A percentile compares a stretch with the other conserved stretches of the same genome.
phyloP scores from a whole-genome alignment of 2,797 vertebrate genomes.

The Eulemur coronatus region DNA sequence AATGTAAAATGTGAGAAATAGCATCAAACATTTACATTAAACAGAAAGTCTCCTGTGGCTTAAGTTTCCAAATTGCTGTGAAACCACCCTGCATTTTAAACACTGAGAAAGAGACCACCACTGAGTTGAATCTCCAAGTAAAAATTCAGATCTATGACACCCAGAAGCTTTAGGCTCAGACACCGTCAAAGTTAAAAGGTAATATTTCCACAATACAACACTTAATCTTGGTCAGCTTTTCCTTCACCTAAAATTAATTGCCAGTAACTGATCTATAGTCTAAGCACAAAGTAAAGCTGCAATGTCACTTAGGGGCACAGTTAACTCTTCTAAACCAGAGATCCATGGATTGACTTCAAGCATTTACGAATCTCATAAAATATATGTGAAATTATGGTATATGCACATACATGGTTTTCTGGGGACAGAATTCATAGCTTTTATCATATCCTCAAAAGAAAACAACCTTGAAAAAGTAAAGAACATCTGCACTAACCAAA shows the following conservation, averaged over 20 bases:
- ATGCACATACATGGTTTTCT: neutral
- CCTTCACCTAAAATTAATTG: neutral
- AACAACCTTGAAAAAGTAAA: neutral
- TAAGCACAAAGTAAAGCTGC: neutral
- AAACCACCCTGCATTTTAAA: neutral
- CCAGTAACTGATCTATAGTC: neutral
- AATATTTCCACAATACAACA: neutral
- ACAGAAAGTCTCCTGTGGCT: neutral
- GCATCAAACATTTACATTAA: neutral
- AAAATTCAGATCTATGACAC: neutral
- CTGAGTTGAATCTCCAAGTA: neutral
- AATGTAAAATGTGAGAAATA: neutral
- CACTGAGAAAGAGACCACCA: neutral
- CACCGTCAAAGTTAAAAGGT: conserved; percentile 15
- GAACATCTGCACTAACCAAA: neutral
- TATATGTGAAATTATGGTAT: neutral
- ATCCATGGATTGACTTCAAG: neutral
- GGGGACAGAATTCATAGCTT: neutral
- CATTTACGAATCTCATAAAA: neutral
- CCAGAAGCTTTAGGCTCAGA: neutral
- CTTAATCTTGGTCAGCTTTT: neutral
- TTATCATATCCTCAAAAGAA: neutral
- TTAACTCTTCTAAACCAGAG: neutral
- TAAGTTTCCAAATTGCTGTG: neutral
- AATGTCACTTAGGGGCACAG: neutral